Percentiles rank a stretch among this genome's conserved stretches.
phyloP scores from a whole-genome alignment of 2,113 vertebrate species.

The Eurypyga helias region DNA sequence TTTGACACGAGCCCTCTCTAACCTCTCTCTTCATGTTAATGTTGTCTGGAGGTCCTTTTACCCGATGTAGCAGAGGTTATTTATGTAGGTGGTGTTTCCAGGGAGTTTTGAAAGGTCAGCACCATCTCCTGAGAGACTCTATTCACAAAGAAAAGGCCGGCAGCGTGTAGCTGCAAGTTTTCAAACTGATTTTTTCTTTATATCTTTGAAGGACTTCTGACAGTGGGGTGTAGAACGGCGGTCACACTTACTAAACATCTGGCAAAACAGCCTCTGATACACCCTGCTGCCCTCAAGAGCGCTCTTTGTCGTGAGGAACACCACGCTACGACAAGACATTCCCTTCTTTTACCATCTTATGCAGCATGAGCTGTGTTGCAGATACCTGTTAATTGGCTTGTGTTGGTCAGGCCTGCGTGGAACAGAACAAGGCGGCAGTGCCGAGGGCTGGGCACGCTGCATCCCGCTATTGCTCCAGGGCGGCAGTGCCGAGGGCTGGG shows the following conservation, averaged over 20 bases:
- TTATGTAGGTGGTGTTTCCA: conserved; percentile 77
- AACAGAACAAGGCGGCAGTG: background rate
- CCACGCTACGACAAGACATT: background rate
- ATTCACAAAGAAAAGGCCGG: conserved; percentile 26
- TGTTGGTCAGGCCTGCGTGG: background rate
- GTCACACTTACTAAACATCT: background rate
- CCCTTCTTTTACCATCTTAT: background rate
- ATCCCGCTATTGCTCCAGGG: background rate
- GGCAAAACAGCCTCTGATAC: background rate
- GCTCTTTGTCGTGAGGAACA: background rate
- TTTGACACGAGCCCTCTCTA: conserved; percentile 79
- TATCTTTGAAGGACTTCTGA: background rate
- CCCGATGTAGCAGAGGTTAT: conserved; percentile 71
- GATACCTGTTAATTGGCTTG: background rate
- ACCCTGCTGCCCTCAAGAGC: background rate
- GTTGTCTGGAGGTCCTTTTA: conserved; percentile 54
- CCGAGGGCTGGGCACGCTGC: fast-evolving
- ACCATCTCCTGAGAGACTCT: conserved; percentile 38
- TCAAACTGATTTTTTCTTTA: background rate
- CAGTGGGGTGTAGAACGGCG: background rate
- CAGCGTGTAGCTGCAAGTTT: background rate
- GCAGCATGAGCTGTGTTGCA: background rate
- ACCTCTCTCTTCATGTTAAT: conserved; percentile 63
- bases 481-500: background rate
- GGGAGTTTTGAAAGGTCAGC: conserved; percentile 80